Percentiles rank a stretch among this genome's conserved stretches.
Evolutionary conservation across 2,797 vertebrate species (phyloP).

Genomic region (Galaxias olidus): DNA sequence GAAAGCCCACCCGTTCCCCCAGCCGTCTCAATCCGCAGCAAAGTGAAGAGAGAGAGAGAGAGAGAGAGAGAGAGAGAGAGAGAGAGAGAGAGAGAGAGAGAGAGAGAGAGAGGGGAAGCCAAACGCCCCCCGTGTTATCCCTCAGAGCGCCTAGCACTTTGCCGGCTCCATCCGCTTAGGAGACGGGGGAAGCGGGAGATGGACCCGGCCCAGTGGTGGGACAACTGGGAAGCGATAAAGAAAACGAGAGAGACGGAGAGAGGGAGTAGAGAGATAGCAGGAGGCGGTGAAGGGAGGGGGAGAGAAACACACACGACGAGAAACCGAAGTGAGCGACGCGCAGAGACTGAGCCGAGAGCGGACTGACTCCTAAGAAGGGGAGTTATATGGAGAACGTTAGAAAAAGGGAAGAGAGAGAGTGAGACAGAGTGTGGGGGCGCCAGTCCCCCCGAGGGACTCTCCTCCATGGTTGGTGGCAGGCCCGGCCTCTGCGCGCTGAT

Average conservation of each 20-base stretch:
- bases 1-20: too few relatives aligned
- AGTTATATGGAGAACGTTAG: not conserved
- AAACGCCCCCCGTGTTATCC: too few relatives aligned
- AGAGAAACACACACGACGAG: conserved; percentile 9
- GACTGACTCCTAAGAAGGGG: not conserved
- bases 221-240: not conserved
- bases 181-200: too few relatives aligned
- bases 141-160: too few relatives aligned
- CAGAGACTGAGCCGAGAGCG: conserved; percentile 17
- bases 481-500: conserved; percentile 56
- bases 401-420: not conserved
- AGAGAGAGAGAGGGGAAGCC: conserved; percentile 12
- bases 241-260: conserved; percentile 3
- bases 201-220: too few relatives aligned
- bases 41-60: not conserved
- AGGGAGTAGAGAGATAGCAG: not conserved
- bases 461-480: conserved; percentile 51
- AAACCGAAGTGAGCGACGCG: conserved; percentile 46
- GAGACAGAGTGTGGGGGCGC: not conserved
- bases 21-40: too few relatives aligned
- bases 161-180: not conserved
- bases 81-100: conserved; percentile 6
- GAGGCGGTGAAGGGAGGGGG: conserved; percentile 8
- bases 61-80: not conserved
- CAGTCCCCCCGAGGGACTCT: conserved; percentile 25